Evolutionary conservation across 1,140 invertebrate genomes (phyloP), one percentile per base, ranked within the genome.

Genomic region (Drosophila punjabiensis): DNA sequence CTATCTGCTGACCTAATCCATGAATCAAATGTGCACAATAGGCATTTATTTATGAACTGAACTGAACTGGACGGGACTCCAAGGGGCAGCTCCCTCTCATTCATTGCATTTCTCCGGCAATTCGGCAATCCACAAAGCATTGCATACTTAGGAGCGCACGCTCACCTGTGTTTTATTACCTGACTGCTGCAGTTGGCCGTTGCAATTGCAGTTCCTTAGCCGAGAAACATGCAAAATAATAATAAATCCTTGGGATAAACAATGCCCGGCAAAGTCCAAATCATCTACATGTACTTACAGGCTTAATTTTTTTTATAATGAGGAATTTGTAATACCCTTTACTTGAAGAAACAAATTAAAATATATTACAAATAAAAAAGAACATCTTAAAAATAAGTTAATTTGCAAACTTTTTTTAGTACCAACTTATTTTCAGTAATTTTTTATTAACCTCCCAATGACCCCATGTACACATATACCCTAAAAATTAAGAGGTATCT

Each of bases 221-320:
- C 58, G 45, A 73, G 59, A 48, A 84, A 73, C 77, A 77, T 65
- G 82, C 78, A 63, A 81, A 79, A 78, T 86, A 79, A 81, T 70
- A 85, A 86, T 85, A 80, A 80, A 74, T 67, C 53, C 67, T 65
- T 62, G 39, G 37, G 41, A 41, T 58, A 74, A 78, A 85, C 73
- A 86, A 84, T 76, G 73, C 32, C 47, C 33, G 32, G 37, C 68
- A 37, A 56, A 35, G 16, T 37, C n/a, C 10, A 7, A 32, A n/a
- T 61, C 55, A 74, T 18, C n/a, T 41, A n/a, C 20, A 61, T 48
- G 24, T 11, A 11, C 0, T 14, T 18, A 7, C 10, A 18, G 24
- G 1, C 3, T 37, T 14, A 0, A 14, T 3, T 10, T 39, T 16
- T 2, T 16, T 5, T 16, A 33, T 13, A 0, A n/a, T 24, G 11